A percentile compares a stretch with the other conserved stretches of the same genome.
phyloP scores from a whole-genome alignment of 2,888 invertebrate species.

The Gastracanthus pulcherrimus region DNA sequence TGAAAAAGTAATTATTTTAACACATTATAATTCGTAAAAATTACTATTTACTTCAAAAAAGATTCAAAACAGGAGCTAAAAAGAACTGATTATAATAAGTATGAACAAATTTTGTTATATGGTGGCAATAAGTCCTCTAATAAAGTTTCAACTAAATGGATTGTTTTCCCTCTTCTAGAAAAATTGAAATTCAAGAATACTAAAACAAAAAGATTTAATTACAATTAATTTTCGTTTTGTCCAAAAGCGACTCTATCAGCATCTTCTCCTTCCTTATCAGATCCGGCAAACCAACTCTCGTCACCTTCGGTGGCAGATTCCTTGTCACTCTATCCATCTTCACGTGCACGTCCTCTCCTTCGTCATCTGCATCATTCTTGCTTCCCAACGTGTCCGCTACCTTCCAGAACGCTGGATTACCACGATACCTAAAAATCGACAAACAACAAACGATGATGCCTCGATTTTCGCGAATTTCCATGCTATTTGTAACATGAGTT shows the following conservation, averaged over 20 bases:
- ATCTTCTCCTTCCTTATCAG: slow-evolving; percentile 64
- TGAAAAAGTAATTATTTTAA: too few relatives aligned
- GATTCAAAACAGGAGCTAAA: too few relatives aligned
- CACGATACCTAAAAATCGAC: slow-evolving; percentile 62
- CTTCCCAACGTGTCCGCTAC: slow-evolving; percentile 58
- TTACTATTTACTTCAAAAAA: too few relatives aligned
- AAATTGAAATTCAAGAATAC: slow-evolving; percentile 3
- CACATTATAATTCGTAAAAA: too few relatives aligned
- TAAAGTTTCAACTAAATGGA: too few relatives aligned
- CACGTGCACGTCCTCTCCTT: background rate
- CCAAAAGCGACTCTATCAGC: slow-evolving; percentile 20
- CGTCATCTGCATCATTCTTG: slow-evolving; percentile 43
- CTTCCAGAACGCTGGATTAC: slow-evolving; percentile 67
- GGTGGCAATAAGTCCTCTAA: too few relatives aligned
- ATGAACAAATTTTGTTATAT: too few relatives aligned
- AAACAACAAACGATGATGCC: too few relatives aligned
- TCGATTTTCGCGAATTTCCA: too few relatives aligned
- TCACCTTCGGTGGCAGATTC: slow-evolving; percentile 54
- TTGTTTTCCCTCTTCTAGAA: too few relatives aligned
- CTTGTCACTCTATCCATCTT: background rate
- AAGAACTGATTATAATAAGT: too few relatives aligned
- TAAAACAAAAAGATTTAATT: background rate
- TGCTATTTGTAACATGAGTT: too few relatives aligned
- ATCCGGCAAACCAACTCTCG: slow-evolving; percentile 62
- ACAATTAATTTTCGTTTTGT: slow-evolving; percentile 6